Conservation (phyloP, 1,140 invertebrate species). For the Drosophila sp. region DNA sequence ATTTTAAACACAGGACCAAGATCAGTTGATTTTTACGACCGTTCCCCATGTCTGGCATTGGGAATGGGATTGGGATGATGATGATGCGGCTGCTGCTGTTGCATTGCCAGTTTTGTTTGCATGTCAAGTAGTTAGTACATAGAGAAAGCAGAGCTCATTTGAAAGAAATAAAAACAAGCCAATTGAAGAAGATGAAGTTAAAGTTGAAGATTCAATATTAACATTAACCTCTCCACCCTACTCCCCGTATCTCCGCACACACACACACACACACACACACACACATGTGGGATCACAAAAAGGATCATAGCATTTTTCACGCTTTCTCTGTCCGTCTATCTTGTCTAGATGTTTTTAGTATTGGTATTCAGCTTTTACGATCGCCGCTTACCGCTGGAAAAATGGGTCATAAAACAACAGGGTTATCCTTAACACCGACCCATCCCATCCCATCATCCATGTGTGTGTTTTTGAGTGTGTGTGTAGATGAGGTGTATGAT, state of each 20-base stretch:
- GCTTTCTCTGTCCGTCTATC: constrained; percentile 52
- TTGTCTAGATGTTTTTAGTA: not conserved
- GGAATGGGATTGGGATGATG: no score
- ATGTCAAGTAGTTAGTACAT: constrained; percentile 44
- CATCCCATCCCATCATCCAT: not conserved
- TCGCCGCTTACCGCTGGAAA: constrained; percentile 68
- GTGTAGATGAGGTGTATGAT: not conserved
- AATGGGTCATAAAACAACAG: constrained; percentile 79
- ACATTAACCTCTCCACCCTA: no score
- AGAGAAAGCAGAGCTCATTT: constrained; percentile 76
- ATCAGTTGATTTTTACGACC: constrained; percentile 62
- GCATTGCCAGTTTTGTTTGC: constrained; percentile 11
- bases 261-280: constrained; percentile 46
- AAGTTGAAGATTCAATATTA: constrained; percentile 7
- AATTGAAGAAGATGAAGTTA: constrained; percentile 62
- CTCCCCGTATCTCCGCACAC: not conserved
- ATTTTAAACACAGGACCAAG: constrained; percentile 70
- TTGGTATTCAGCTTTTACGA: constrained; percentile 67
- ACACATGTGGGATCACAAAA: constrained; percentile 46
- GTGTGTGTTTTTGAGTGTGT: not conserved
- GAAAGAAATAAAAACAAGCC: constrained; percentile 75
- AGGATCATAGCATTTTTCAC: constrained; percentile 66
- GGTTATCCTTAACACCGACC: constrained; percentile 61
- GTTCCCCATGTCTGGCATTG: not conserved
- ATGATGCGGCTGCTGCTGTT: no score